Evolutionary conservation across 2,888 invertebrate genomes (phyloP), one percentile per base, ranked within the genome.

Genomic region (Dyspetes luteomarginatus): DNA sequence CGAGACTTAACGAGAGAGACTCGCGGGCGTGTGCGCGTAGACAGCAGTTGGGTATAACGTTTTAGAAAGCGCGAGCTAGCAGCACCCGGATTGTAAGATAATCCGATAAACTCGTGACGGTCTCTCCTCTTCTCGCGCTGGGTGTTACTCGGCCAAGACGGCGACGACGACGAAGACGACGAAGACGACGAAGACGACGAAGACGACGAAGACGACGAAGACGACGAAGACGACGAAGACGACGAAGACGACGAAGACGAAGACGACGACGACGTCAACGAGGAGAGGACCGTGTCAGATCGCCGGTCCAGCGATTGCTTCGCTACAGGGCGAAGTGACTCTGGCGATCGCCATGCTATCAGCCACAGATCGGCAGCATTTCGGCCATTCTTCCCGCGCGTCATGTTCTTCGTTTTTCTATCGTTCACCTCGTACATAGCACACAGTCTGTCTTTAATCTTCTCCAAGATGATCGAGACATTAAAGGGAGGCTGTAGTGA

Each of bases 1-100:
- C 81, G 80, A 56, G 77, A 82, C 65, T 76, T 83, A 85, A 84
- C 78, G 80, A 81, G 82, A 77, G 78, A 79, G 69, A n/a, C n/a
- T 80, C 56, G 68, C 80, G 82, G 74, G 84, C 62, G 81, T 83
- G 81, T 73, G 69, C 45, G 65, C 68, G 81, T 82, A 83, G 82
- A 79, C 65, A 36, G 78, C 77, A 71, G 74, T 73, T 64, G 9
- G 72, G 62, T 50, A 52, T 67, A n/a, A 72, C 72, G 81, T 81
- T 81, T 81, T 81, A 81, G 81, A 81, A 81, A 81, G 81, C 81
- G 73, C 69, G 73, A 65, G 52, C 64, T 55, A 62, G 26, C 68
- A 64, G 74, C 69, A 81, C 81, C 81, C 58, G 78, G 55, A 28
- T 78, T 74, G 77, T 78, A 81, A 81, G 81, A 81, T 81, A 78